Conservation (phyloP, 2,113 vertebrate species). For the Egretta garzetta region DNA sequence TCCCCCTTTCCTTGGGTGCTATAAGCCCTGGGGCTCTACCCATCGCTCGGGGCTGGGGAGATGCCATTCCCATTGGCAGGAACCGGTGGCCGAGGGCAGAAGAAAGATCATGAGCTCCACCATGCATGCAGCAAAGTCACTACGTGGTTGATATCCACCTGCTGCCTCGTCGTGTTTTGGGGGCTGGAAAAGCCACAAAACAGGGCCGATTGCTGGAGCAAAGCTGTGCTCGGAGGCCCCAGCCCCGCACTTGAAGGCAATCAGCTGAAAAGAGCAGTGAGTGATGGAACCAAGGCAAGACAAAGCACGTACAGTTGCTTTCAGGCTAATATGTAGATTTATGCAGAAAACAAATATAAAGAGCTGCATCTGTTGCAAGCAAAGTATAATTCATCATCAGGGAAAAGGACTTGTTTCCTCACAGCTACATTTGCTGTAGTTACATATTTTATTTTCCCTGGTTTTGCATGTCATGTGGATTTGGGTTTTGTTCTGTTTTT, state of each 20-base stretch:
- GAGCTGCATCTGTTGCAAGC: constrained; percentile 58
- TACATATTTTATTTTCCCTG: constrained; percentile 10
- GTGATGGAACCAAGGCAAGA: background rate
- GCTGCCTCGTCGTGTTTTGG: rapidly evolving
- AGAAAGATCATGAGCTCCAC: background rate
- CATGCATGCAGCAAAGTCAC: background rate
- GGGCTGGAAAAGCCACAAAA: background rate
- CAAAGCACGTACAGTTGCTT: constrained; percentile 17
- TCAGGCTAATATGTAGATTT: constrained; percentile 62
- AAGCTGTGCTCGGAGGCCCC: background rate
- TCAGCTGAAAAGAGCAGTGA: background rate
- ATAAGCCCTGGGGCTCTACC: background rate
- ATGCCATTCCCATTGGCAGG: background rate
- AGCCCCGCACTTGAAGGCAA: background rate
- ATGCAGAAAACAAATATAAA: constrained; percentile 58
- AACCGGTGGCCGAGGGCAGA: background rate
- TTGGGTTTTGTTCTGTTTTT: background rate
- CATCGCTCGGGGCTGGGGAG: rapidly evolving
- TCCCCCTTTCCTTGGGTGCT: background rate
- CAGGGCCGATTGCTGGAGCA: rapidly evolving
- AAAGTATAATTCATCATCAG: constrained; percentile 50
- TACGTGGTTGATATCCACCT: rapidly evolving
- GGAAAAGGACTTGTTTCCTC: constrained; percentile 8
- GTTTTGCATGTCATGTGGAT: background rate
- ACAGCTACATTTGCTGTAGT: background rate